These are phyloP conservation scores for Dicaeum eximium DNA, from an alignment of 2,113 vertebrate species.

Conservation along the genomic window DNA sequence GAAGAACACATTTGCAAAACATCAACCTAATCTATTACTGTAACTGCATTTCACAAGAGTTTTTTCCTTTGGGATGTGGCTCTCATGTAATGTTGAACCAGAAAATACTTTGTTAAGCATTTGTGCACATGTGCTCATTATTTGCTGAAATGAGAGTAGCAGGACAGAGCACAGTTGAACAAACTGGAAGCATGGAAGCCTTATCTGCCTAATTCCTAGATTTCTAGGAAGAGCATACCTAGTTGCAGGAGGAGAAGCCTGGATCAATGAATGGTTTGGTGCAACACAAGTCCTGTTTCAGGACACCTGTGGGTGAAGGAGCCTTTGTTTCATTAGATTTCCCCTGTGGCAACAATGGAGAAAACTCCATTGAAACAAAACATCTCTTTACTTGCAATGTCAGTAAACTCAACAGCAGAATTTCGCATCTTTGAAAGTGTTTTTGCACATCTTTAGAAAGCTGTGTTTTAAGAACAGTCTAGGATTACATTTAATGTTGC, in stretches of 20 bases:
- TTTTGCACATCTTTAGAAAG: neutral
- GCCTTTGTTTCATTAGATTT: neutral
- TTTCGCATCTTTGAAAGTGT: neutral
- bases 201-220: neutral
- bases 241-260: neutral
- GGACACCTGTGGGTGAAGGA: neutral
- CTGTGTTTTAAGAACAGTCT: neutral
- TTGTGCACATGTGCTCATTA: neutral
- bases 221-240: neutral
- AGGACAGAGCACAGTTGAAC: neutral
- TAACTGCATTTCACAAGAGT: neutral
- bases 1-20: neutral
- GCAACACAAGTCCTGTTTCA: neutral
- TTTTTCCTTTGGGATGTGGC: neutral
- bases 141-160: neutral
- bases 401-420: neutral
- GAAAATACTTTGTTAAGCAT: neutral
- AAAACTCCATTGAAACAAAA: neutral
- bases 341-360: neutral
- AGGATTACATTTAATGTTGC: neutral
- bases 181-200: fast-evolving
- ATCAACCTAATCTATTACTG: neutral
- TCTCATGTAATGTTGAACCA: neutral
- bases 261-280: neutral
- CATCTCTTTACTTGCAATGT: neutral